Base-by-base conservation (phyloP, 2,797 vertebrate genomes). In the Lacerta bilineata region DNA sequence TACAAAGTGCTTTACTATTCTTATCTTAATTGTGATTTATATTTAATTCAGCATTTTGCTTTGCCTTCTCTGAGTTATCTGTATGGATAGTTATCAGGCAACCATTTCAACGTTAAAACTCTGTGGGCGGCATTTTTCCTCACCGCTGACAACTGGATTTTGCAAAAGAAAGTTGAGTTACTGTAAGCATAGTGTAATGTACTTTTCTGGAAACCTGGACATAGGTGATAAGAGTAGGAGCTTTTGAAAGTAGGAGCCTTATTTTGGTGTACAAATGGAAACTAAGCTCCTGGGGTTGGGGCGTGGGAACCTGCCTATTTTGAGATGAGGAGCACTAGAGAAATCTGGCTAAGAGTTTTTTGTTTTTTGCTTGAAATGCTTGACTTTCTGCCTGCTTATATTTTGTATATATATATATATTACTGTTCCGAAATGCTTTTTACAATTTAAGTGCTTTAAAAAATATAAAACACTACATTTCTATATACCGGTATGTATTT, bases 181-280 rank as follows among this genome's bases (percentile, higher is more conserved):
- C 75, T 84, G 75, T 84, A 88, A 88, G 66, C 81, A 84, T 41
- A 78, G 81, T 84, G 75, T 84, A 79, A 88, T 84, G 64, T 61
- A 84, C 81, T 84, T 88, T 71, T 84, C 76, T 78, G 66, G 77
- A 79, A 88, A 88, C 81, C 46, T 88, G 87, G 81, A 79, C 75
- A 88, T 88, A 88, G 81, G 87, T 88, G 87, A 88, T 88, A 88
- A 88, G 82, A 88, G 50, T 88, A 29, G 68, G 50, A 84, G 87
- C 81, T 84, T 83, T 88, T 79, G 75, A 84, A 88, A 88, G 72
- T 79, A 78, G 39, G 74, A 78, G n/a, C 43, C 43, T 83, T 84
- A 84, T 88, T 88, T 88, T 84, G 59, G 74, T 88, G 75, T 78
- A 27, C 33, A 84, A 36, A 79, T 84, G 46, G 46, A 88, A 88